Base-by-base conservation (phyloP, 1,140 invertebrate genomes). In the Cotesia chilonis region DNA sequence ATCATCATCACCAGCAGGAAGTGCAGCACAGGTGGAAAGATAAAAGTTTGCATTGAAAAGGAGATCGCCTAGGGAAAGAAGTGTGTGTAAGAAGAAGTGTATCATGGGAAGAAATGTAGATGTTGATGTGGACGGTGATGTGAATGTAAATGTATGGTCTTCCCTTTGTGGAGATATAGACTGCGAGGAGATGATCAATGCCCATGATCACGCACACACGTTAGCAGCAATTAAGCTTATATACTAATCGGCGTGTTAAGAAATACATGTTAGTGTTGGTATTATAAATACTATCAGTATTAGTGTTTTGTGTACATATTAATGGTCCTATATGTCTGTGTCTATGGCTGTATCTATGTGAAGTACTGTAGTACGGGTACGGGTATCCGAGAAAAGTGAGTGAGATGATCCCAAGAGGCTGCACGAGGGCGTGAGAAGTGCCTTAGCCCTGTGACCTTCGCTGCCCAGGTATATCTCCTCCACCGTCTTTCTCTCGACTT, bases 371-470 rank as follows among this genome's bases (percentile, higher is more conserved):
- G 28, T 28, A 28, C 28, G 28, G 28, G 28, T 28, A 28, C 28
- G 17, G 54, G 54, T 57, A 57, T 57, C 4, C 77, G 77, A 81
- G 79, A 47, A 47, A 47, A 47, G 41, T 84, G 84, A 84, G 82
- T 85, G 81, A 81, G 79, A 80, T 84, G 78, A 80, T 82, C 79
- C 80, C 78, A 77, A 73, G 78, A 80, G 76, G 82, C 80, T 79
- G 82, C 81, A 67, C 28, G 83, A 83, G 84, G 85, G 85, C 84
- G 85, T 86, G 85, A 86, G 84, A 86, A 86, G 85, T 84, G 83
- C 84, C 83, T 85, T 84, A 83, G 84, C 82, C 85, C 84, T 86
- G 83, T 85, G 84, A 86, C 84, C 84, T 82, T 82, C 79, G 78
- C 80, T 79, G 78, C 82, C 81, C 79, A 57, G 12, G 75, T 74